Base-by-base conservation (phyloP, 2,113 vertebrate species). In the Hiodon alosoides region DNA sequence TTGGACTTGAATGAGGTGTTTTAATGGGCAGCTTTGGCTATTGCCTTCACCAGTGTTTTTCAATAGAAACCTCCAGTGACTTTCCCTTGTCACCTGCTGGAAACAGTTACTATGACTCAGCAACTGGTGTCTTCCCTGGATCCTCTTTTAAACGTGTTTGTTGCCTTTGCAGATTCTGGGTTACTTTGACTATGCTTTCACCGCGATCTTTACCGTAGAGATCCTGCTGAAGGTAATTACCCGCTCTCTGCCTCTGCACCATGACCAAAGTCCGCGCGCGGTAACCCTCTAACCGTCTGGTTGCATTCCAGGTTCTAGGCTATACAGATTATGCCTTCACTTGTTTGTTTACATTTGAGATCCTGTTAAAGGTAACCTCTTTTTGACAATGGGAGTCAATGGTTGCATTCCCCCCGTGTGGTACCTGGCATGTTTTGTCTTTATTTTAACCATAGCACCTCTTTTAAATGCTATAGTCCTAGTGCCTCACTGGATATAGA, bases 151-250 rank as follows among this genome's bases (percentile, higher is more conserved):
- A 92, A 92, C 88, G 85, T 90, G 65, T 91, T 82, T 83, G 75
- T 92, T 98, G 89, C 96, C 93, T 93, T 93, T 97, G 89, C 97
- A 99, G 97, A 98, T 99, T 93, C 96, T 99, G 93, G 97, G 96
- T 95, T 99, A 98, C 93, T 96, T 98, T 96, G 97, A 99, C 95
- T 97, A 96, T 98, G 96, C 95, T 92, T 99, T 99, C 94, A 99
- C 97, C 92, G 94, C 95, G 93, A 99, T 99, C 96, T 99, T 99
- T 96, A 98, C 97, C 91, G 95, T 99, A 93, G 97, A 99, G 94
- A 98, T 99, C 95, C 91, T 97, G 82, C 92, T 99, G 87, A 99
- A 99, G 97, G 97, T 99, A 98, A 91, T 95, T 89, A 86, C 80
- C 85, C 81, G 87, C 86, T 88, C 82, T 78, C 78, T 88, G 90